Evolutionary conservation across 2,888 invertebrate genomes (phyloP), one percentile per base, ranked within the genome.

Genomic region (Drosophila siamana): DNA sequence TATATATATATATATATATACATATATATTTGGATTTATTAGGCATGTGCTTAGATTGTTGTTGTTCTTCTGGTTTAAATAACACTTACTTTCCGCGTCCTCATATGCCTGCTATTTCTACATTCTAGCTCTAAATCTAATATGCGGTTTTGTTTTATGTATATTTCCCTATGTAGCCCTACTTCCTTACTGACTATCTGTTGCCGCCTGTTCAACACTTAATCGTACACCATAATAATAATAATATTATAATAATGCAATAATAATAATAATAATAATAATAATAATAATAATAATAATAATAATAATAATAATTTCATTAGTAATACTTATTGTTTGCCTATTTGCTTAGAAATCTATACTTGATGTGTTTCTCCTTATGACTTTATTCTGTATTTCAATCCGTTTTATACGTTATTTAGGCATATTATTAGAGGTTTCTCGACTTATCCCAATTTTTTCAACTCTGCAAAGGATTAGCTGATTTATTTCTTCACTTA

Each of bases 301-400:
- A 51, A 43, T 59, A 48, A 63, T 73, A 52, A 68, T 74, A 74
- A 70, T 74, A 70, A 74, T 70, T 78, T 78, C 77, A 67, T 75
- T 73, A 75, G 73, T 78, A 78, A 78, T 78, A 78, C 78, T 78
- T 78, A 78, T 78, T 78, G 78, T 78, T 77, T 77, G 59, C 46
- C 74, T 73, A 65, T 46, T 74, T 55, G 65, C 70, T 69, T 74
- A 65, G 13, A 41, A 50, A 62, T 66, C 19, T 71, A 44, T 71
- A 56, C 48, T 64, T 75, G 62, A 57, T 72, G 62, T 66, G 43
- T 71, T 50, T 41, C 57, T 57, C 28, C 67, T 75, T 75, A 75
- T 54, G 43, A 22, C 44, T 44, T 30, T 61, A 56, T 54, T 52
- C 13, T 36, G 33, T 4, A 28, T 44, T 36, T 5, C 30, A 13